Base-by-base conservation (phyloP, 2,888 invertebrate species). In the Caenorhabditis sp. region DNA sequence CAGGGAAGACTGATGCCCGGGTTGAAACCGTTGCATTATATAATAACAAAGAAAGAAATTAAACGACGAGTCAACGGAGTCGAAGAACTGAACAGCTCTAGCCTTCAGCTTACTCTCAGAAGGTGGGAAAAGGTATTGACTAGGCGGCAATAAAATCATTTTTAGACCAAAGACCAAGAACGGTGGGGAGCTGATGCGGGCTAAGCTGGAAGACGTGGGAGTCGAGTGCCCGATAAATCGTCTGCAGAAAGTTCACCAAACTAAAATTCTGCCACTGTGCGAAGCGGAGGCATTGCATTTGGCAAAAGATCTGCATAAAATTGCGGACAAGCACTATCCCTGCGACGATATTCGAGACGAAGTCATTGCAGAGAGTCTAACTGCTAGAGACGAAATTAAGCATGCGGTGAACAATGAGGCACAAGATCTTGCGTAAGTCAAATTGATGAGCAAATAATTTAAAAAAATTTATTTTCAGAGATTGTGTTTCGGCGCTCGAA, bases 121-220 rank as follows among this genome's bases (percentile, higher is more conserved):
- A 60, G 20, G 58, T 32, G 4, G 32, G 32, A 6, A 9, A 32
- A 9, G n/a, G n/a, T n/a, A n/a, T n/a, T n/a, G n/a, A n/a, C n/a
- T n/a, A n/a, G n/a, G n/a, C n/a, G n/a, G n/a, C n/a, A n/a, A n/a
- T n/a, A n/a, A n/a, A 9, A 32, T 32, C 5, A 44, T 4, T 44
- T 44, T 4, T 15, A 44, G 50, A 50, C 4, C 58, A 28, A 69
- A 69, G 24, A 18, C 15, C 1, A 60, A 51, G 8, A 60, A 50
- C 22, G 32, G 69, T 13, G 58, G 60, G 13, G 69, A 60, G 22
- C 15, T 22, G 22, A 60, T 69, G 50, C 69, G 69, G 3, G 15
- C 24, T 1, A 32, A 69, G 26, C 9, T 69, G 15, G 22, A 18
- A 5, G 24, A 20, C 1, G 20, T 24, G 18, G 69, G 51, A 5